These are phyloP conservation scores for Antechinus stuartii DNA, from an alignment of 2,113 vertebrate species.

Conservation along the genomic window DNA sequence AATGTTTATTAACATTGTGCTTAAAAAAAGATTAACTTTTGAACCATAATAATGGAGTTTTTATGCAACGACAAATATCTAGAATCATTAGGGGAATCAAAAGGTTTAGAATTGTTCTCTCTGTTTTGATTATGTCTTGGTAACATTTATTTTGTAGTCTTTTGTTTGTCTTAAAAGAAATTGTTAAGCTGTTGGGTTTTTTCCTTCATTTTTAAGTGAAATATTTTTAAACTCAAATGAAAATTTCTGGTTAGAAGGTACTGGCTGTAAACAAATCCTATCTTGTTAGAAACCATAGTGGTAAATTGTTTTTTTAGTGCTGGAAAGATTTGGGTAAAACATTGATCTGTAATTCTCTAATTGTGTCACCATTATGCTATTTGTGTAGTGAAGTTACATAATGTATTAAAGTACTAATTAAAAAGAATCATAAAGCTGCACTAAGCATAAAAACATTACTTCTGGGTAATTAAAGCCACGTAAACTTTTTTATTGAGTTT, in stretches of 20 bases:
- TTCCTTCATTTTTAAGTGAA: not conserved
- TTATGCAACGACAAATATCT: not conserved
- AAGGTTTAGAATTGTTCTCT: not conserved
- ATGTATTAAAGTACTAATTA: slow-evolving; percentile 1
- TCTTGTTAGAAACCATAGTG: slow-evolving; percentile 30
- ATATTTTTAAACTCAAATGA: slow-evolving; percentile 13
- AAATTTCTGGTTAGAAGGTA: slow-evolving; percentile 17
- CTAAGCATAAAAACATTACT: slow-evolving; percentile 11
- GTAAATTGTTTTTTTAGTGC: slow-evolving; percentile 16
- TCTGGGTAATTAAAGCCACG: not conserved
- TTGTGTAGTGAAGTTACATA: slow-evolving; percentile 27
- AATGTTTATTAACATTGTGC: not conserved
- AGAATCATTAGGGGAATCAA: slow-evolving; percentile 11
- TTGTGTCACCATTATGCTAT: not conserved
- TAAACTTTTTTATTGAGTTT: slow-evolving; percentile 10
- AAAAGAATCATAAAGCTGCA: slow-evolving; percentile 3
- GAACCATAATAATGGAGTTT: not conserved
- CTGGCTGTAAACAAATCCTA: not conserved
- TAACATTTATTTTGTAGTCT: slow-evolving; percentile 20
- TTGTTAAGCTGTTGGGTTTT: not conserved
- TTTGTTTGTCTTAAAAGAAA: not conserved
- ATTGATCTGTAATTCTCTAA: not conserved
- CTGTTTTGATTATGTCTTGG: not conserved
- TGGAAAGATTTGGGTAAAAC: slow-evolving; percentile 8
- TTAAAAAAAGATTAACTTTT: not conserved